Conservation (phyloP, 2,888 invertebrate species). For the Nycteola revayana region DNA sequence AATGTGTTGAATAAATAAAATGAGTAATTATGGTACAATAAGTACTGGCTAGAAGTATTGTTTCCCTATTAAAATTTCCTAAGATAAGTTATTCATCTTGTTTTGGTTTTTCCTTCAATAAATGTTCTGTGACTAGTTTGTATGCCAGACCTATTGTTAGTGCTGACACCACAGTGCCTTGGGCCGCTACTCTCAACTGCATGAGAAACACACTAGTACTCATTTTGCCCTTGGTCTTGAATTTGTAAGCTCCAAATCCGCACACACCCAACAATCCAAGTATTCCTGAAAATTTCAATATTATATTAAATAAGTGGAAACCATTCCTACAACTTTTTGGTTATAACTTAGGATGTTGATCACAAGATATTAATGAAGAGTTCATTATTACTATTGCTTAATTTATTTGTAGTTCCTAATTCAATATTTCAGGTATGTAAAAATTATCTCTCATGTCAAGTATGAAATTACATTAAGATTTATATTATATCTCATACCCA, state of each 20-base stretch:
- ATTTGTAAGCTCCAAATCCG: conserved; percentile 88
- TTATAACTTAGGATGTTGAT: too few relatives aligned
- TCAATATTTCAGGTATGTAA: too few relatives aligned
- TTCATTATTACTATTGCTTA: too few relatives aligned
- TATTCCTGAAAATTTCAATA: conserved; percentile 84
- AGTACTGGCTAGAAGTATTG: conserved; percentile 8
- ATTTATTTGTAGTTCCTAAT: too few relatives aligned
- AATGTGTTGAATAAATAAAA: conserved; percentile 12
- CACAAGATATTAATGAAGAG: too few relatives aligned
- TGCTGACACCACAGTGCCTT: conserved; percentile 90
- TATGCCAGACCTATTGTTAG: conserved; percentile 88
- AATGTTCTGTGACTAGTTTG: conserved; percentile 82
- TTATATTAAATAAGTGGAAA: too few relatives aligned
- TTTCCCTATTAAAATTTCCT: conserved; percentile 16
- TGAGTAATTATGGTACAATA: conserved; percentile 26
- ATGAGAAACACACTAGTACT: conserved; percentile 91
- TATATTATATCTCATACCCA: too few relatives aligned
- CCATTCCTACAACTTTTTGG: too few relatives aligned
- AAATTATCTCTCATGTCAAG: too few relatives aligned
- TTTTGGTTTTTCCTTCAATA: conserved; percentile 59
- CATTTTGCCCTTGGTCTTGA: conserved; percentile 87
- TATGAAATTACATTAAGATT: too few relatives aligned
- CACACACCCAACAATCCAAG: conserved; percentile 85
- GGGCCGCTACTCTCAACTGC: conserved; percentile 93
- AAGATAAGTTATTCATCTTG: conserved; percentile 31